Evolutionary conservation across 1,140 invertebrate species (phyloP).

Genomic region (Dinoponera quadriceps): DNA sequence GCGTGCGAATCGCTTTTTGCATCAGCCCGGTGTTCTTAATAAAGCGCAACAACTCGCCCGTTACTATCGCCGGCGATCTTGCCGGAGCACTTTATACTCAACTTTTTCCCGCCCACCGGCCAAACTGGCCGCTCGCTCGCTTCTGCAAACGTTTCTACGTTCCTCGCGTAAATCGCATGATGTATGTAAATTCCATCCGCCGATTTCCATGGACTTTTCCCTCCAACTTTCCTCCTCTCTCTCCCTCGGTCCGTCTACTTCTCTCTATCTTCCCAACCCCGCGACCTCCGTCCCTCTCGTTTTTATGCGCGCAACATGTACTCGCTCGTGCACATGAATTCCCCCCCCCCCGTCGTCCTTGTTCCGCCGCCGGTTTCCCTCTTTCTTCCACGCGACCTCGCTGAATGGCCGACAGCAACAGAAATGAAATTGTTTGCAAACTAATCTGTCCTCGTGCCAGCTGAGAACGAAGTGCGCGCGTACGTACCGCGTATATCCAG

Average conservation of each 20-base stretch:
- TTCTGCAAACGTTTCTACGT: conserved; percentile 51
- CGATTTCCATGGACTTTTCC: conserved; percentile 50
- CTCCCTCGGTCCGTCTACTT: background rate
- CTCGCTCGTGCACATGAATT: conserved; percentile 37
- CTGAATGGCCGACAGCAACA: conserved; percentile 57
- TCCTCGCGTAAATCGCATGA: conserved; percentile 48
- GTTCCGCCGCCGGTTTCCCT: conserved; percentile 40
- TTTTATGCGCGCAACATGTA: conserved; percentile 20
- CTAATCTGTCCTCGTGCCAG: conserved; percentile 68
- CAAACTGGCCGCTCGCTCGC: conserved; percentile 6
- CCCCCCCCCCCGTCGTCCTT: conserved; percentile 14
- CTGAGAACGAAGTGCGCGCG: conserved; percentile 59
- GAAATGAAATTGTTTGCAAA: conserved; percentile 74
- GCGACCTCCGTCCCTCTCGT: background rate
- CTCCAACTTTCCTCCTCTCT: background rate
- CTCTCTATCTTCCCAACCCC: background rate
- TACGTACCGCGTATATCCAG: background rate
- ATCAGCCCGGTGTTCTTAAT: conserved; percentile 53
- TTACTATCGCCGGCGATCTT: conserved; percentile 55
- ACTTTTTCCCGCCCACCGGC: background rate
- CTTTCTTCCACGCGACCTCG: conserved; percentile 48
- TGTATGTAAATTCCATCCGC: conserved; percentile 57
- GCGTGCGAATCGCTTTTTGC: conserved; percentile 50
- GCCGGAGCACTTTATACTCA: conserved; percentile 47
- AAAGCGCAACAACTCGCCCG: conserved; percentile 59